Conservation (phyloP, 2,797 vertebrate species). For the Chromis chromis region DNA sequence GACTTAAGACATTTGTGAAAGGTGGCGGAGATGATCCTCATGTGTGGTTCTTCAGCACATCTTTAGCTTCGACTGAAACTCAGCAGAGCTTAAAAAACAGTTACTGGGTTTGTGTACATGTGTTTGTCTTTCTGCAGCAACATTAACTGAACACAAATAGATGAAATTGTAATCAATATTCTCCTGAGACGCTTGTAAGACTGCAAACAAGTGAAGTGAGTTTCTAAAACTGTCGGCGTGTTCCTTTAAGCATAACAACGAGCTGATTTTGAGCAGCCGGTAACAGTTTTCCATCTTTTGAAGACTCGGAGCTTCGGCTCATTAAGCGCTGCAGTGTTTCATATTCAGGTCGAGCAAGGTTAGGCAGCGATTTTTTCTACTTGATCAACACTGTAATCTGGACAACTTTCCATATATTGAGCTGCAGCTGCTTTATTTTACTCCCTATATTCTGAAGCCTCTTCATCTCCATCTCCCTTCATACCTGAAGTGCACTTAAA, state of each 20-base stretch:
- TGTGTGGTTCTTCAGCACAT: no score
- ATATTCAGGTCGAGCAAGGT: background rate
- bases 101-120: no score
- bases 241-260: background rate
- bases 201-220: no score
- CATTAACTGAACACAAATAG: no score
- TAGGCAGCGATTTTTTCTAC: background rate
- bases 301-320: background rate
- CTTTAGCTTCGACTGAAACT: no score
- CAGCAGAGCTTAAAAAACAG: no score
- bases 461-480: conserved; percentile 31
- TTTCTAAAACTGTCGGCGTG: background rate
- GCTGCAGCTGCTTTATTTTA: conserved; percentile 16
- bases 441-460: conserved; percentile 16
- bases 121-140: no score
- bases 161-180: no score
- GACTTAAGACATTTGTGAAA: no score
- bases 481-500: conserved; percentile 31
- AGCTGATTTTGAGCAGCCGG: background rate
- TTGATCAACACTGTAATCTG: conserved; percentile 24
- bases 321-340: conserved; percentile 13
- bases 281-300: background rate
- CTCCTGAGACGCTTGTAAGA: no score
- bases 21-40: no score
- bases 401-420: conserved; percentile 31